Conservation (phyloP, 1,140 invertebrate species). For the Drosophila ohnishii region DNA sequence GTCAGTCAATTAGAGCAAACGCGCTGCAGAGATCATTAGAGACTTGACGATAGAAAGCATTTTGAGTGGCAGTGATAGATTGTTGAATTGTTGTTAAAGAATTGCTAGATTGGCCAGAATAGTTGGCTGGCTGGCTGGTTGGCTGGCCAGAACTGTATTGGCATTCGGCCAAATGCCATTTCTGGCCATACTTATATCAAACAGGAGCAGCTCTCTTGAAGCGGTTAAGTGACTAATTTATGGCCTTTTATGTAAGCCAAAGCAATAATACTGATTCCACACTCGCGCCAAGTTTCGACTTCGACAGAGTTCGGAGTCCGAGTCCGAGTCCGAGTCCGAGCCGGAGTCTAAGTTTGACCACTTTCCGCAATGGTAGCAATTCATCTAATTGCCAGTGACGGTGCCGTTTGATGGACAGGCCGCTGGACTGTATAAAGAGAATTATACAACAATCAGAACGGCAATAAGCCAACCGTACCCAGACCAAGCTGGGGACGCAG, state of each 20-base stretch:
- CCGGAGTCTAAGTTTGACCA: conserved; percentile 42
- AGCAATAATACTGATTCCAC: conserved; percentile 60
- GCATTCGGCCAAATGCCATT: conserved; percentile 67
- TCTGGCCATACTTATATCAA: conserved; percentile 75
- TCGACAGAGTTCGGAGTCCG: conserved; percentile 15
- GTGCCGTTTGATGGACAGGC: conserved; percentile 63
- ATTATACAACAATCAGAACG: conserved; percentile 48
- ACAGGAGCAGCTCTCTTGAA: conserved; percentile 52
- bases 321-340: conserved; percentile 8
- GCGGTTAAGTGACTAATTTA: conserved; percentile 79
- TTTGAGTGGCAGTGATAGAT: conserved; percentile 64
- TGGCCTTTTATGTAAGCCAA: conserved; percentile 77
- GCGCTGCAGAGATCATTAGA: conserved; percentile 53
- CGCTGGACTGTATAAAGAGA: conserved; percentile 40
- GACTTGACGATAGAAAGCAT: conserved; percentile 53
- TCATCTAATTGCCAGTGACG: conserved; percentile 63
- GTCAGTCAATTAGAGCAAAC: conserved; percentile 54
- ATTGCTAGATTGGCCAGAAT: conserved; percentile 54
- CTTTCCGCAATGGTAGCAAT: conserved; percentile 71
- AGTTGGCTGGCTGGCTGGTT: conserved; percentile 16
- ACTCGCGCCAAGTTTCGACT: conserved; percentile 36
- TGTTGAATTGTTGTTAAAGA: conserved; percentile 59
- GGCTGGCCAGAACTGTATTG: conserved; percentile 46
- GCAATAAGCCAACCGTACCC: conserved; percentile 38
- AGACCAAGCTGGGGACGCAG: not conserved